Base-by-base conservation (phyloP, 2,797 vertebrate species). In the Helarctos malayanus region DNA sequence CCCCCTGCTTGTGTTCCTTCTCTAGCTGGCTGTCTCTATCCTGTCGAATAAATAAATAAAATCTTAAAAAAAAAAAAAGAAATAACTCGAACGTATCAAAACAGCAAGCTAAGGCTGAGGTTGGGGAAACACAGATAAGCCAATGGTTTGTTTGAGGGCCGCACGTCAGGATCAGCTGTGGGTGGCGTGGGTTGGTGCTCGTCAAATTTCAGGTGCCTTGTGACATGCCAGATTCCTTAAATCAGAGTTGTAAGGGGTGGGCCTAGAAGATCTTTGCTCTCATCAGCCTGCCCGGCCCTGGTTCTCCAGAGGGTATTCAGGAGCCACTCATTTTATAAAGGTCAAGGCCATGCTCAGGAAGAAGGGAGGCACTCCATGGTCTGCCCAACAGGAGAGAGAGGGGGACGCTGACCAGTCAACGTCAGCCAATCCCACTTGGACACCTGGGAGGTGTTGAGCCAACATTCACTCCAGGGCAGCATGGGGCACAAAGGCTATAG, bases 161-260 rank as follows among this genome's bases (percentile, higher is more conserved):
- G 3, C 10, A 3, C 2, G 2, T 23, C 12, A 15, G 49, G 41
- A 21, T 19, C 29, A 29, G 14, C n/a, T 8, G 32, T 3, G 23
- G 7, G 5, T 12, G 56, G 19, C 10, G 27, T 5, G 35, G 35
- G 29, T 19, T 4, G 54, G 54, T 71, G 7, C 23, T 63, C 12
- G 21, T 61, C 45, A 32, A 29, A 11, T 45, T 75, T 45, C 78
- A 75, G 68, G 35, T 35, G 45, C 7, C 21, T 47, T 21, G 45
- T 11, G 15, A 21, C 68, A 45, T 5, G 32, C 23, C 32, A 56
- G 47, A 18, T 35, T 16, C 6, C 18, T 38, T 32, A 32, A 65
- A 38, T 18, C 38, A 32, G 49, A 38, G 84, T 57, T 9, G 9
- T 38, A 47, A 18, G 38, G 18, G 23, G 8, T 21, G 12, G 32